Percentiles rank a stretch among this genome's conserved stretches.
phyloP scores from a whole-genome alignment of 2,113 vertebrate genomes.

The Coregonus clupeaformis region DNA sequence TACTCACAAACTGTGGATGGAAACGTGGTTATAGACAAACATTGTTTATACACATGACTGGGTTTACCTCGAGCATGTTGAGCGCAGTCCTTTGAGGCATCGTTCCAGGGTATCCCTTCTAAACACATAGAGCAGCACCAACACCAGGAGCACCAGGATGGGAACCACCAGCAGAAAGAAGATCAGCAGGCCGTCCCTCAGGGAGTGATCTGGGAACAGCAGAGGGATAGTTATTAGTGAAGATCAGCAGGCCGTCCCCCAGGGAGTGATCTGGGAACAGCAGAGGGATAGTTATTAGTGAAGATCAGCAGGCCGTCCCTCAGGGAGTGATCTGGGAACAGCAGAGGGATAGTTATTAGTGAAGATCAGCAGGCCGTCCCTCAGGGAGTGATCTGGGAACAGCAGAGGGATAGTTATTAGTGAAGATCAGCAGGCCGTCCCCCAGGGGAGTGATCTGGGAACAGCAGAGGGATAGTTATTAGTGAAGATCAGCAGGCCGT shows the following conservation, averaged over 20 bases:
- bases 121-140: constrained; percentile 69
- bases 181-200: constrained; percentile 83
- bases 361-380: too few relatives aligned
- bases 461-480: too few relatives aligned
- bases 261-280: constrained; percentile 78
- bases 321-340: too few relatives aligned
- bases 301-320: too few relatives aligned
- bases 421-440: too few relatives aligned
- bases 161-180: constrained; percentile 86
- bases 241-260: constrained; percentile 83
- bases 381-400: constrained; percentile 79
- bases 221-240: constrained; percentile 34
- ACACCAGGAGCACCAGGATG: constrained; percentile 51
- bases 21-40: too few relatives aligned
- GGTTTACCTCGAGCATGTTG: constrained; percentile 40
- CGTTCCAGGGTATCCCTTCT: constrained; percentile 58
- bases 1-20: too few relatives aligned
- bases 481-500: too few relatives aligned
- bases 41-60: background rate
- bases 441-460: too few relatives aligned
- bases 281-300: background rate
- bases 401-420: too few relatives aligned
- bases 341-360: too few relatives aligned
- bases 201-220: constrained; percentile 76
- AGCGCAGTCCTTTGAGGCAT: constrained; percentile 38